phyloP scores from a whole-genome alignment of 2,888 invertebrate genomes.

The Phengaris arion region DNA sequence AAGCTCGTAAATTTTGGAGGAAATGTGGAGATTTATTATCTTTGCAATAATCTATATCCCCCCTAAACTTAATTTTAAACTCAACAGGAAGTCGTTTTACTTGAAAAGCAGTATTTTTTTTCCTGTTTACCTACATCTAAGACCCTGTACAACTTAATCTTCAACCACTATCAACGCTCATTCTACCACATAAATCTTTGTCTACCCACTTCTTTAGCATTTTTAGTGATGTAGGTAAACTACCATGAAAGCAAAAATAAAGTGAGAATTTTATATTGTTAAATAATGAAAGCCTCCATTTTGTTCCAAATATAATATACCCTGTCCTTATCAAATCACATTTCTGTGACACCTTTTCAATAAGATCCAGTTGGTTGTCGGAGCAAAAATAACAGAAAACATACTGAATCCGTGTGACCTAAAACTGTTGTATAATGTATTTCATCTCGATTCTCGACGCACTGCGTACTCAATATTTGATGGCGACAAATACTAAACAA shows the following conservation, averaged over 20 bases:
- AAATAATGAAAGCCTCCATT: background rate
- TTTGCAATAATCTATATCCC: background rate
- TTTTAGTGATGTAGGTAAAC: too few species aligned
- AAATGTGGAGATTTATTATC: slow-evolving; percentile 10
- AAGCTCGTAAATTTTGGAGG: slow-evolving; percentile 1
- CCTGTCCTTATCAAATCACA: slow-evolving; percentile 17
- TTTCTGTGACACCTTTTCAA: slow-evolving; percentile 20
- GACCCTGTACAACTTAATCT: background rate
- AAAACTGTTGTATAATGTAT: background rate
- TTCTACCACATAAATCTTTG: too few species aligned
- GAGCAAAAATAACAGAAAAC: slow-evolving; percentile 27
- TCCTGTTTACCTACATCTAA: background rate
- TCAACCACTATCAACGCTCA: background rate
- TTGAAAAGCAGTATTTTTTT: background rate
- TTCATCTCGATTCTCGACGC: slow-evolving; percentile 21
- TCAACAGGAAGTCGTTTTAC: background rate
- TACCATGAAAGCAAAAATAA: background rate
- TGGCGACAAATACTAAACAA: background rate
- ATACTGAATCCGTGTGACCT: slow-evolving; percentile 21
- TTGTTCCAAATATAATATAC: background rate
- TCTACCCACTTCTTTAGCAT: too few species aligned
- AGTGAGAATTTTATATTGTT: background rate
- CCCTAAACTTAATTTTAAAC: background rate
- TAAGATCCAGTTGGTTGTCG: slow-evolving; percentile 14
- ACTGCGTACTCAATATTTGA: slow-evolving; percentile 19